Conservation (phyloP, 1,140 invertebrate species). For the Papilio machaon region DNA sequence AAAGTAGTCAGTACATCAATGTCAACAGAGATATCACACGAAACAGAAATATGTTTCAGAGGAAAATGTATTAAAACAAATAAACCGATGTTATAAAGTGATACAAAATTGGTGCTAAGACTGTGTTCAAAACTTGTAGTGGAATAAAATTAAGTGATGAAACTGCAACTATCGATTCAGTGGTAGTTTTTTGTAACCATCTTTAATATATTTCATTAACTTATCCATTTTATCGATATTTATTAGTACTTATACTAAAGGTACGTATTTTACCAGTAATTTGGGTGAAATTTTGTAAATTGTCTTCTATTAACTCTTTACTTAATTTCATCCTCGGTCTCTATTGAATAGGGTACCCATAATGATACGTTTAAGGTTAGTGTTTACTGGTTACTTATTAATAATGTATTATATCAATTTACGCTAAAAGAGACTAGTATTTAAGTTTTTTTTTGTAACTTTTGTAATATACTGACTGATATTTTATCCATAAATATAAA, state of each 20-base stretch:
- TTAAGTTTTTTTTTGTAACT: slow-evolving; percentile 51
- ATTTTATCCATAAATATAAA: slow-evolving; percentile 43
- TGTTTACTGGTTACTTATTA: slow-evolving; percentile 52
- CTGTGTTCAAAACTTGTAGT: slow-evolving; percentile 60
- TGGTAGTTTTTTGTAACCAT: slow-evolving; percentile 5
- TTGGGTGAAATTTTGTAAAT: slow-evolving; percentile 73
- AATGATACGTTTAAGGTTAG: slow-evolving; percentile 56
- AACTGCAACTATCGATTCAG: slow-evolving; percentile 29
- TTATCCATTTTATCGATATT: slow-evolving; percentile 5
- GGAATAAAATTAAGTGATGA: slow-evolving; percentile 44
- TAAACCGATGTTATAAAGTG: slow-evolving; percentile 65
- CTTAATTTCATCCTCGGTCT: slow-evolving; percentile 65
- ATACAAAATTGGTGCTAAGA: slow-evolving; percentile 59
- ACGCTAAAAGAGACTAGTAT: slow-evolving; percentile 30
- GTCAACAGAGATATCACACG: slow-evolving; percentile 90
- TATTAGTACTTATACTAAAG: not conserved
- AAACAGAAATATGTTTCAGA: slow-evolving; percentile 93
- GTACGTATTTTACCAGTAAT: slow-evolving; percentile 41
- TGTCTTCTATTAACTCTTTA: slow-evolving; percentile 61
- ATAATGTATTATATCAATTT: slow-evolving; percentile 46
- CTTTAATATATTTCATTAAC: not conserved
- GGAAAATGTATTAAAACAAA: slow-evolving; percentile 91
- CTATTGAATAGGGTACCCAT: slow-evolving; percentile 46
- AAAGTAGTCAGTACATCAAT: slow-evolving; percentile 87
- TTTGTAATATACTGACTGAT: slow-evolving; percentile 63